Percentiles rank a stretch among this genome's conserved stretches.
Evolutionary conservation across 2,888 invertebrate species (phyloP).

Genomic region (Ochropleura plecta): DNA sequence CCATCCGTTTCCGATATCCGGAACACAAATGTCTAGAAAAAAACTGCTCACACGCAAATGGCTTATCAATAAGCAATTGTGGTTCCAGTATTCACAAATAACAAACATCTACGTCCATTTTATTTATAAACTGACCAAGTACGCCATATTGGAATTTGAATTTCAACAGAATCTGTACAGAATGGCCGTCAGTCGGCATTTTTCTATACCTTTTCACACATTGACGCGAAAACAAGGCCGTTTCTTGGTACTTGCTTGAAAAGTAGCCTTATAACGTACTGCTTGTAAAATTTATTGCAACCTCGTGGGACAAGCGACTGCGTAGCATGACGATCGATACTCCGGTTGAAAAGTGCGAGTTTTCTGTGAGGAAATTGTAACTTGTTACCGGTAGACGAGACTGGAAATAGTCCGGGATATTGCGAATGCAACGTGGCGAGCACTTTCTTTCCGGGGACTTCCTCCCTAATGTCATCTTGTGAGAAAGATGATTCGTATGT

Average conservation of each 20-base stretch:
- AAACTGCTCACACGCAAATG: conserved; percentile 45
- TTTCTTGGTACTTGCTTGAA: conserved; percentile 13
- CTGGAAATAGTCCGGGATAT: conserved; percentile 40
- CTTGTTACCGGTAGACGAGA: conserved; percentile 25
- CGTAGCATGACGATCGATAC: conserved; percentile 38
- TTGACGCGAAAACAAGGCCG: conserved; percentile 73
- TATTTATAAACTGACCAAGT: conserved; percentile 54
- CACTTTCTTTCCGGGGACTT: conserved; percentile 5
- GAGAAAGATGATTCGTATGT: neutral
- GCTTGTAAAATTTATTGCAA: conserved; percentile 41
- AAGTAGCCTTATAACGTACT: conserved; percentile 12
- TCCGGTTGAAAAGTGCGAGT: conserved; percentile 25
- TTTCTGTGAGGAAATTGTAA: conserved; percentile 45
- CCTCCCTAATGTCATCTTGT: neutral
- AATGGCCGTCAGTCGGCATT: conserved; percentile 62
- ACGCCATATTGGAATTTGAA: conserved; percentile 59
- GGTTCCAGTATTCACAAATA: conserved; percentile 53
- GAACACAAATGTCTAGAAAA: conserved; percentile 16
- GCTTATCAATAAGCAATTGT: conserved; percentile 45
- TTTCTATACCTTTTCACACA: conserved; percentile 74
- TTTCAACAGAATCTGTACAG: conserved; percentile 54
- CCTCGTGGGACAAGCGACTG: conserved; percentile 32
- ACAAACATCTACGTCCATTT: conserved; percentile 43
- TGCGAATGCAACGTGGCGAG: conserved; percentile 34
- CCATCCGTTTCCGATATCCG: conserved; percentile 45